Evolutionary conservation across 2,888 invertebrate species (phyloP).

Genomic region (Dione vanillae): DNA sequence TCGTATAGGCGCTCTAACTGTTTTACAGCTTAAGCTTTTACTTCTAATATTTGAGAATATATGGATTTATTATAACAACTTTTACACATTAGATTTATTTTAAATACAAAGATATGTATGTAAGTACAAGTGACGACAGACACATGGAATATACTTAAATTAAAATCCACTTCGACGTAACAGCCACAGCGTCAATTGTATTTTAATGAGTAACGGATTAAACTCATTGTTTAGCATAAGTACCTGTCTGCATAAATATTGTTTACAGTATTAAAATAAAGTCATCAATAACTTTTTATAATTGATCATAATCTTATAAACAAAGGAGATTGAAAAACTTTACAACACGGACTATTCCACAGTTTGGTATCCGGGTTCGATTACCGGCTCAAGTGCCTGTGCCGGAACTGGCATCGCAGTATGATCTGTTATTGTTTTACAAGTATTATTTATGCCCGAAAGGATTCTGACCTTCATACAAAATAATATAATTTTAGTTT

Average conservation of each 20-base stretch:
- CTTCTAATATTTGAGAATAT: background rate
- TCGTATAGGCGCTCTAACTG: background rate
- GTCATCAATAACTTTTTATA: slow-evolving; percentile 33
- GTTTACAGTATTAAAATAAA: slow-evolving; percentile 29
- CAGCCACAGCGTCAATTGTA: background rate
- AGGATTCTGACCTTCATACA: slow-evolving; percentile 38
- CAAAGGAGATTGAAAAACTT: slow-evolving; percentile 40
- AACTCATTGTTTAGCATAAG: background rate
- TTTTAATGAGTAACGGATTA: slow-evolving; percentile 7
- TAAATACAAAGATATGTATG: too few relatives aligned
- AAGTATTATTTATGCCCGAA: slow-evolving; percentile 46
- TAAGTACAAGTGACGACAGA: background rate
- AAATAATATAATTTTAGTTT: slow-evolving; percentile 26
- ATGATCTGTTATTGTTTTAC: slow-evolving; percentile 46
- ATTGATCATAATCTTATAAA: slow-evolving; percentile 41
- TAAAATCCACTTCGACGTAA: background rate
- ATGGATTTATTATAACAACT: too few relatives aligned
- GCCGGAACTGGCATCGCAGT: slow-evolving; percentile 46
- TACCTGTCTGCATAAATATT: slow-evolving; percentile 7
- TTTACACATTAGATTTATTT: too few relatives aligned
- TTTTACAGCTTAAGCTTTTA: background rate
- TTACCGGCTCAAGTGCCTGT: slow-evolving; percentile 47
- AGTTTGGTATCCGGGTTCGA: slow-evolving; percentile 51
- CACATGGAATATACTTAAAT: background rate
- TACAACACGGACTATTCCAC: slow-evolving; percentile 39